Conservation (phyloP, 2,113 vertebrate species). For the Fulica atra region DNA sequence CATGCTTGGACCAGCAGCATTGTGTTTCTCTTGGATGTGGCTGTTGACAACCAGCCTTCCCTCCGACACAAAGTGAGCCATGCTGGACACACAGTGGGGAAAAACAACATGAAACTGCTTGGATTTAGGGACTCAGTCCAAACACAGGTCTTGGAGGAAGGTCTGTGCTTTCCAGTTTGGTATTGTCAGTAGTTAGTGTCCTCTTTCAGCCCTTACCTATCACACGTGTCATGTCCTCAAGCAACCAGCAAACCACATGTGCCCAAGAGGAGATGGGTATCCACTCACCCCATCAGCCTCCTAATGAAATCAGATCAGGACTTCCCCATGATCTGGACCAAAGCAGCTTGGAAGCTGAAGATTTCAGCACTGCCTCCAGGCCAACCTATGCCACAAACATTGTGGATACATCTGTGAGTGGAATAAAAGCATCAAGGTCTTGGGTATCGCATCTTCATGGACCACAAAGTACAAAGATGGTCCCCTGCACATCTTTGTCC, state of each 20-base stretch:
- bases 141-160: neutral
- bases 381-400: neutral
- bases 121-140: neutral
- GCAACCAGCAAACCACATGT: neutral
- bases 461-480: neutral
- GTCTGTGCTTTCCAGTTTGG: neutral
- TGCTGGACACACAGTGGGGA: neutral
- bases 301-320: neutral
- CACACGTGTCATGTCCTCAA: neutral
- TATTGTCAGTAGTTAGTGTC: neutral
- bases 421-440: neutral
- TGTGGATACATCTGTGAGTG: neutral
- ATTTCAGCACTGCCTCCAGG: neutral
- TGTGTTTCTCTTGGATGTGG: neutral
- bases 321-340: neutral
- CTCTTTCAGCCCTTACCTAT: neutral
- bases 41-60: neutral
- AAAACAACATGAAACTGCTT: neutral
- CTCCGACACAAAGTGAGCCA: fast-evolving
- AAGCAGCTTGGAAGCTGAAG: neutral
- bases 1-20: neutral
- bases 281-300: neutral
- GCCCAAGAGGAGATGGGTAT: neutral
- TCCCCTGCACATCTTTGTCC: neutral
- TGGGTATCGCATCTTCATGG: neutral